Evolutionary conservation across 2,113 vertebrate species (phyloP).

Genomic region (Platichthys flesus): DNA sequence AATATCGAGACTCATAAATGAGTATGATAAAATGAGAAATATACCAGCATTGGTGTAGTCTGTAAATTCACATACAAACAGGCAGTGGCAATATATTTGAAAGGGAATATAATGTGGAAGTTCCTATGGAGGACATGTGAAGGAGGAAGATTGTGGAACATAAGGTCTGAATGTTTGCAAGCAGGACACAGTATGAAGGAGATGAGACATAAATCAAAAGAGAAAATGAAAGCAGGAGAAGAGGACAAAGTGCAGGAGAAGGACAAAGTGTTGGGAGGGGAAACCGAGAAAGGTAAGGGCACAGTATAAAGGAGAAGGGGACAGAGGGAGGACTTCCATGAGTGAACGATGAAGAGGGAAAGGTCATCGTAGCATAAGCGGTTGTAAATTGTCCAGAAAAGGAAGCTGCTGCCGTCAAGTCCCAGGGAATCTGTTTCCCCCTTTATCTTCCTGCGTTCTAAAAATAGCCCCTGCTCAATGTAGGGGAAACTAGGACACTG

Average conservation of each 20-base stretch:
- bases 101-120: too few species aligned
- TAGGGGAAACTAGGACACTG: constrained; percentile 50
- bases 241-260: neutral
- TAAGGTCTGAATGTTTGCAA: constrained; percentile 1
- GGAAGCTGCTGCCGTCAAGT: constrained; percentile 51
- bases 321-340: constrained; percentile 9
- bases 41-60: neutral
- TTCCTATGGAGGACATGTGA: constrained; percentile 12
- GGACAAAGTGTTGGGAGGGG: neutral
- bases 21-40: constrained; percentile 25
- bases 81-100: neutral
- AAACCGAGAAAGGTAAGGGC: neutral
- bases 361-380: constrained; percentile 61
- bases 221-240: neutral
- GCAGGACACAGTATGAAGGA: neutral
- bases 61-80: neutral
- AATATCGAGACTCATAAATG: constrained; percentile 15
- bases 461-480: constrained; percentile 62
- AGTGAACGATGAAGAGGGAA: constrained; percentile 44
- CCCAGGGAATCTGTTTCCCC: constrained; percentile 40
- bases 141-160: neutral
- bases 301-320: constrained; percentile 2
- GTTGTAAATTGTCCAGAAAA: constrained; percentile 64
- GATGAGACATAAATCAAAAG: neutral
- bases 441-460: constrained; percentile 55